Percentiles rank a stretch among this genome's conserved stretches.
phyloP scores from a whole-genome alignment of 1,140 invertebrate species.

The Cyrtorhinus lividipennis region DNA sequence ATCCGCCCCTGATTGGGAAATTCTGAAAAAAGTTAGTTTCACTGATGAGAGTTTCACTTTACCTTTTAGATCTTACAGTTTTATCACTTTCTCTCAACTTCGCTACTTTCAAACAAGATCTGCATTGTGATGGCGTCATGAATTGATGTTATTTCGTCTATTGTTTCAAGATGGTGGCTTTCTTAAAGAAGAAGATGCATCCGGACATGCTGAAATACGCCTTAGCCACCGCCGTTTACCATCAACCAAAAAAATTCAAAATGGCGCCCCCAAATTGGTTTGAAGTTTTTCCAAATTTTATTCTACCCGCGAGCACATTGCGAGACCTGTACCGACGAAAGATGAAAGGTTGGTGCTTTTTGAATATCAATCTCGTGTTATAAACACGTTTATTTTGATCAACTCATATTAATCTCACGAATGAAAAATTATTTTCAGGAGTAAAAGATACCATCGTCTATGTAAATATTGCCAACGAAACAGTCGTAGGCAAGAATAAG shows the following conservation, averaged over 20 bases:
- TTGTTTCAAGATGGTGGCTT: not conserved
- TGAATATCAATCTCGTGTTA: no score
- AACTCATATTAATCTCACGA: not conserved
- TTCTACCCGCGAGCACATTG: constrained; percentile 7
- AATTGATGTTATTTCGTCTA: no score
- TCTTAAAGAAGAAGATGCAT: not conserved
- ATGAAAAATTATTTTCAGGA: not conserved
- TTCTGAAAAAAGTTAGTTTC: constrained; percentile 2
- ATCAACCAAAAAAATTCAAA: constrained; percentile 3
- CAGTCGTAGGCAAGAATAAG: not conserved
- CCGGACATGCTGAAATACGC: constrained; percentile 3
- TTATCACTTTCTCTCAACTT: no score
- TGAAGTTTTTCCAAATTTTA: constrained; percentile 11
- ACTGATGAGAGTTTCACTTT: not conserved
- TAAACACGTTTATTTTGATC: no score
- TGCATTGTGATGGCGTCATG: no score
- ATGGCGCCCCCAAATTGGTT: constrained; percentile 11
- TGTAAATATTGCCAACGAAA: constrained; percentile 9
- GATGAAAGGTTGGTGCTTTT: constrained; percentile 7
- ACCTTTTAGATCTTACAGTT: not conserved
- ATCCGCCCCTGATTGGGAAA: not conserved
- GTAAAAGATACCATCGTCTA: constrained; percentile 12
- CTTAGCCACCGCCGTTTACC: constrained; percentile 1
- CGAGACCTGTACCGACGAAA: constrained; percentile 8
- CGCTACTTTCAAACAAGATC: no score